phyloP scores from a whole-genome alignment of 2,113 vertebrate species.

The Rhinoderma darwinii region DNA sequence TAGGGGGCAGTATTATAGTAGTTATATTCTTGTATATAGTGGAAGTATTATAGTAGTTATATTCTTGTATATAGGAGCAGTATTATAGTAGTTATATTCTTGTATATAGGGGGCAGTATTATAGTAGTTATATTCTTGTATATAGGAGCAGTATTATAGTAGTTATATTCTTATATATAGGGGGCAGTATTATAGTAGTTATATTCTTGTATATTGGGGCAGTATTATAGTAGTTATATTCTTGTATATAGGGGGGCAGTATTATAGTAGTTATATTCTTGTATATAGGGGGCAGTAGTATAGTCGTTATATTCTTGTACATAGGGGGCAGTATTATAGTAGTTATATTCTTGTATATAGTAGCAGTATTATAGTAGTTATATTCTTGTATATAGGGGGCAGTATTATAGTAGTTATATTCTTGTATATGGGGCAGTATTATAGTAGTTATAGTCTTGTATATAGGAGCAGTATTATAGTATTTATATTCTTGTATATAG shows the following conservation, averaged over 20 bases:
- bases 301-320: too few relatives aligned
- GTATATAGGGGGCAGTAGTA: too few relatives aligned
- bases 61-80: conserved; percentile 3
- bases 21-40: conserved; percentile 1
- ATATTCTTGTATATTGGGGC: not conserved
- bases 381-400: conserved; percentile 10
- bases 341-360: too few relatives aligned
- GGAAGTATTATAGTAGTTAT: conserved; percentile 16
- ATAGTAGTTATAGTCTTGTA: not conserved
- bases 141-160: conserved; percentile 15
- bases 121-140: not conserved
- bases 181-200: not conserved
- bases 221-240: not conserved
- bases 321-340: too few relatives aligned
- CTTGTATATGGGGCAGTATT: not conserved
- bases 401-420: conserved; percentile 1
- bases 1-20: conserved; percentile 5
- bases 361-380: not conserved
- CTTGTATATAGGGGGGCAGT: not conserved
- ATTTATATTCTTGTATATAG: not conserved
- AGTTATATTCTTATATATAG: not conserved
- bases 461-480: not conserved
- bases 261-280: conserved; percentile 10
- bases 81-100: conserved; percentile 19
- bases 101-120: conserved; percentile 1